Percentiles rank a stretch among this genome's conserved stretches.
phyloP scores from a whole-genome alignment of 2,113 vertebrate genomes.

The Bubo scandiacus region DNA sequence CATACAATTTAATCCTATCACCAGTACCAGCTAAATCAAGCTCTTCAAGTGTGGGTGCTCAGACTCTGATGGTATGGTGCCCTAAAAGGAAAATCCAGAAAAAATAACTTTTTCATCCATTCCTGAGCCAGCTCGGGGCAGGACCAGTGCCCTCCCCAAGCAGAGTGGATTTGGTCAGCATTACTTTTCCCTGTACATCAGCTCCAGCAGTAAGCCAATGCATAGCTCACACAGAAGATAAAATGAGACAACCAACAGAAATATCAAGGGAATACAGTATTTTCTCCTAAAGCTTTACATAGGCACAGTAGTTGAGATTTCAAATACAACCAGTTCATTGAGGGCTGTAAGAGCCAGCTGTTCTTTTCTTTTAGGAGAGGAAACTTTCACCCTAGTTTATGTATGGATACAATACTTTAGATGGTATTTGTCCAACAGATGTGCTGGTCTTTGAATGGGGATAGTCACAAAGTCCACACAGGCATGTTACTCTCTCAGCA shows the following conservation, averaged over 20 bases:
- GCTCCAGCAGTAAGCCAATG: neutral
- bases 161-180: accelerated
- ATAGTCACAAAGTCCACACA: neutral
- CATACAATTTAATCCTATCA: accelerated
- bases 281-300: neutral
- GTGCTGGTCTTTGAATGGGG: neutral
- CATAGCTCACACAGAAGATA: neutral
- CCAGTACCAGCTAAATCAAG: neutral
- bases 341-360: neutral
- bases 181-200: neutral
- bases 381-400: neutral
- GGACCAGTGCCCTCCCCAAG: accelerated
- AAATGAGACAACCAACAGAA: neutral
- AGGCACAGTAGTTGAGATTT: neutral
- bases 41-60: too few species aligned
- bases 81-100: neutral
- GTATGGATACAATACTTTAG: neutral
- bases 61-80: neutral
- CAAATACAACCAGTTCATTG: neutral
- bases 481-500: neutral
- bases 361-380: too few species aligned
- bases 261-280: neutral
- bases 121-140: neutral
- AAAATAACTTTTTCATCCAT: neutral
- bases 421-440: neutral